phyloP scores from a whole-genome alignment of 2,797 vertebrate genomes.

The Diplodus sargus region DNA sequence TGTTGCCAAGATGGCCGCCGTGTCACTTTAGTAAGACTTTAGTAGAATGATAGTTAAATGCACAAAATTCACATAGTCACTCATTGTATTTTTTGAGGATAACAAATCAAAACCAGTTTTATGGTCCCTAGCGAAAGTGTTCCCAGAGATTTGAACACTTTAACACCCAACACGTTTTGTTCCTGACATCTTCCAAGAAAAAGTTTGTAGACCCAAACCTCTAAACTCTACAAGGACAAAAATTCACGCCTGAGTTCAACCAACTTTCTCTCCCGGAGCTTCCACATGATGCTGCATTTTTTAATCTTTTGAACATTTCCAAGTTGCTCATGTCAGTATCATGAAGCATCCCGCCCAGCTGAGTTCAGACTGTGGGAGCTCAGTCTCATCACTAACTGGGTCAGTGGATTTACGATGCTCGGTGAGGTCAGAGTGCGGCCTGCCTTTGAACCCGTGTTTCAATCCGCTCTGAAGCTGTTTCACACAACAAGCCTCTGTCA shows the following conservation, averaged over 20 bases:
- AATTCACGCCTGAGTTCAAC: not conserved
- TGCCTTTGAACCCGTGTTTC: not conserved
- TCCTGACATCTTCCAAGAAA: not conserved
- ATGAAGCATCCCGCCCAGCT: conserved; percentile 45
- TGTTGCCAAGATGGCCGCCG: too few species aligned
- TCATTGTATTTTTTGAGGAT: not conserved
- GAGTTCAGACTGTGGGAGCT: conserved; percentile 21
- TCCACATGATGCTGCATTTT: not conserved
- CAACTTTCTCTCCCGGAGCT: not conserved
- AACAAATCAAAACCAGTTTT: not conserved
- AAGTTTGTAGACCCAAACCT: not conserved
- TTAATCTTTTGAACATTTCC: not conserved
- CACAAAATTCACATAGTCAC: not conserved
- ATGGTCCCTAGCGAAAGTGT: not conserved
- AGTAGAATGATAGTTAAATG: too few species aligned
- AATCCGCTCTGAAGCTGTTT: conserved; percentile 25
- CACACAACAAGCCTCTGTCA: conserved; percentile 20
- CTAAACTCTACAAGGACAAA: not conserved
- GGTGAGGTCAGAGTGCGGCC: conserved; percentile 31
- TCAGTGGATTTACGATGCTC: conserved; percentile 54
- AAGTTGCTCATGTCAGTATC: conserved; percentile 11
- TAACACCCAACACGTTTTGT: not conserved
- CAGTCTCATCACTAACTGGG: conserved; percentile 31
- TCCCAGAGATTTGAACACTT: not conserved
- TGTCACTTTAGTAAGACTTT: too few species aligned